Conservation (phyloP, 2,888 invertebrate genomes). For the Argyresthia goedartella region DNA sequence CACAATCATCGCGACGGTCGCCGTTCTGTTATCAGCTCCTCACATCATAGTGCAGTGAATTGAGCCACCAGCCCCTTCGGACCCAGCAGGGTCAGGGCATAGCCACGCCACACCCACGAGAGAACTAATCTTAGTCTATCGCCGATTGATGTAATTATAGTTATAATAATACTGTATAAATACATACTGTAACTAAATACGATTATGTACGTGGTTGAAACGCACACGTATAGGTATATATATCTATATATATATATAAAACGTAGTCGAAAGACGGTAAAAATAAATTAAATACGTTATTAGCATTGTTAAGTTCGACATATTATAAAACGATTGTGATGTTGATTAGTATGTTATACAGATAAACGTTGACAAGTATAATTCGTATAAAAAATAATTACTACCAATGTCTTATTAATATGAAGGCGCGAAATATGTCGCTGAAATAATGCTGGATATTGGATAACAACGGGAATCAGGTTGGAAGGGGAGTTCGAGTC, state of each 20-base stretch:
- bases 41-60: conserved; percentile 93
- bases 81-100: conserved; percentile 12
- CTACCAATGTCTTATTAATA: conserved; percentile 33
- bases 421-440: conserved; percentile 23
- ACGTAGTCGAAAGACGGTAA: conserved; percentile 52
- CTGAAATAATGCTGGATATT: conserved; percentile 13
- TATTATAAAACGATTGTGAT: conserved; percentile 63
- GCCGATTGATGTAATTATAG: conserved; percentile 31
- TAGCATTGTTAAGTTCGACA: conserved; percentile 46
- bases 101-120: conserved; percentile 16
- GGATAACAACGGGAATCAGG: background rate
- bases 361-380: conserved; percentile 53
- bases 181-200: conserved; percentile 30
- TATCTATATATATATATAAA: no score
- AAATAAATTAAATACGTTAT: conserved; percentile 32
- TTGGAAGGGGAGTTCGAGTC: background rate
- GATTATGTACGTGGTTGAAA: conserved; percentile 41
- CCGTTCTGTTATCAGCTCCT: conserved; percentile 91
- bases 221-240: conserved; percentile 66
- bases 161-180: conserved; percentile 23
- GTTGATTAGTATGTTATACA: conserved; percentile 56
- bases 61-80: conserved; percentile 5
- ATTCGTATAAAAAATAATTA: conserved; percentile 54
- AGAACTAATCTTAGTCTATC: conserved; percentile 50
- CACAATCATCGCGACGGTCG: conserved; percentile 93